Base-by-base conservation (phyloP, 1,140 invertebrate genomes). In the Phthorimaea operculella region DNA sequence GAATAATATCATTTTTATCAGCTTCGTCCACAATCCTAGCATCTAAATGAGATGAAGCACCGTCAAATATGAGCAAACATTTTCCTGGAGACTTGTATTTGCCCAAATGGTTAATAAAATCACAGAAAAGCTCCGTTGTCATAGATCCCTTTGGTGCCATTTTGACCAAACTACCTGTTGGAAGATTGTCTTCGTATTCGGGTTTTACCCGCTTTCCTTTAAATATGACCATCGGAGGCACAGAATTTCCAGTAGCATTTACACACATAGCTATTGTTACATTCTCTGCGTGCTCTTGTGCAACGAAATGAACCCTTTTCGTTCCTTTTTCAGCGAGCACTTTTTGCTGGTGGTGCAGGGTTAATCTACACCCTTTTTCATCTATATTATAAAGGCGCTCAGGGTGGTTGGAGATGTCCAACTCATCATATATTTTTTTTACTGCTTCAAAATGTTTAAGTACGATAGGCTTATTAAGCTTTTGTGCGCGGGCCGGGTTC, bases 311-410 rank as follows among this genome's bases (percentile, higher is more conserved):
- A 12, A 86, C 72, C 55, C 74, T 62, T 60, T 70, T 70, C n/a
- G 60, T 44, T 12, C 82, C 76, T 64, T 71, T n/a, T 83, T 62
- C 28, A 33, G 76, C 60, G 5, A 81, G 54, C 54, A 85, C 72
- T 21, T 17, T 52, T 18, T 59, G 63, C 50, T 76, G 70, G 14
- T 79, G 57, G 54, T 87, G 80, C 1, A 85, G 8, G 8, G 66
- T 73, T 16, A 83, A 51, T 2, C 69, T 56, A 52, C 81, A 79
- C 8, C 74, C 55, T 85, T 86, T n/a, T 67, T 86, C 81, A 64
- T 85, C 83, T 52, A 83, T 70, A 55, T 84, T 85, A 60, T 72
- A 85, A 18, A 84, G 63, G 8, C 59, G 55, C 52, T 84, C 55
- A n/a, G 76, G 76, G 52, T 66, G 57, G 49, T 71, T 53, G 21